Percentiles rank a stretch among this genome's conserved stretches.
Conservation (phyloP, 1,140 invertebrate genomes). For the Heliconius eleuchia region DNA sequence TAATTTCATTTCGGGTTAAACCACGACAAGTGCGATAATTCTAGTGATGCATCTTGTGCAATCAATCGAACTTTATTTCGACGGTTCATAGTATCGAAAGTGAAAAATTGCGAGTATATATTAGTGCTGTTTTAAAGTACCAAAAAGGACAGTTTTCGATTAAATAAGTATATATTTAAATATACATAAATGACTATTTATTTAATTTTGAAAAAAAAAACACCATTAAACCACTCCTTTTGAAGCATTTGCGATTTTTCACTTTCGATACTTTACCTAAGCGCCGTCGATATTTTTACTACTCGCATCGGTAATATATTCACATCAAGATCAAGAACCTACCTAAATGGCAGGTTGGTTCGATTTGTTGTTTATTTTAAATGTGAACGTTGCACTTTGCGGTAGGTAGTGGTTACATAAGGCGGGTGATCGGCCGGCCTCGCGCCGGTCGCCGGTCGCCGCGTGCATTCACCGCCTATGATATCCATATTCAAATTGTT, state of each 20-base stretch:
- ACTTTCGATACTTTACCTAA: too few species aligned
- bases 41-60: constrained; percentile 32
- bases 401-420: constrained; percentile 65
- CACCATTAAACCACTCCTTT: too few species aligned
- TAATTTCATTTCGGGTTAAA: constrained; percentile 34
- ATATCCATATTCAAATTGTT: constrained; percentile 64
- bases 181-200: too few species aligned
- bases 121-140: too few species aligned
- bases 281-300: too few species aligned
- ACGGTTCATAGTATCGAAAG: too few species aligned
- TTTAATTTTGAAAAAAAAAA: too few species aligned
- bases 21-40: constrained; percentile 30
- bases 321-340: constrained; percentile 61
- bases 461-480: constrained; percentile 66
- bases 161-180: too few species aligned
- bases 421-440: constrained; percentile 77
- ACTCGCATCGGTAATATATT: constrained; percentile 34
- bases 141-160: too few species aligned
- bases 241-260: too few species aligned
- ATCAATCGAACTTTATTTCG: constrained; percentile 32
- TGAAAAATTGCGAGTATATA: too few species aligned
- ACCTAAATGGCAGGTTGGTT: constrained; percentile 44
- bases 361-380: constrained; percentile 57
- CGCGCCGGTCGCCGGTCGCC: constrained; percentile 60
- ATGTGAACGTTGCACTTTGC: constrained; percentile 61